Evolutionary conservation across 1,140 invertebrate species (phyloP).

Genomic region (Tetramorium parvispinum): DNA sequence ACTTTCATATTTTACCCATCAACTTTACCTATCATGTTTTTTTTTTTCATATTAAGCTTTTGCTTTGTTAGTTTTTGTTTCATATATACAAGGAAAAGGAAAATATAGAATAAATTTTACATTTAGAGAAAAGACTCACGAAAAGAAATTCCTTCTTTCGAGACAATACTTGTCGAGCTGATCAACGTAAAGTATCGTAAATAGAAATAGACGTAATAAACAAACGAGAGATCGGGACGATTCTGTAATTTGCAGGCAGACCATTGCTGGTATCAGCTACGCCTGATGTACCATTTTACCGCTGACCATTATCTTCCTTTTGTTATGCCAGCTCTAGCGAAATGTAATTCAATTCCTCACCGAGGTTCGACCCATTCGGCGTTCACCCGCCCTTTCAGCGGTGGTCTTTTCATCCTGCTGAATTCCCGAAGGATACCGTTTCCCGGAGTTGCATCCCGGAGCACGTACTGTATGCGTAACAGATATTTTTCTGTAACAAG

Average conservation of each 20-base stretch:
- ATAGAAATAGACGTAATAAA: conserved; percentile 38
- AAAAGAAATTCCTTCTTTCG: not conserved
- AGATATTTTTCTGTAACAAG: conserved; percentile 23
- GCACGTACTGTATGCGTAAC: conserved; percentile 45
- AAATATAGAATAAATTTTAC: not conserved
- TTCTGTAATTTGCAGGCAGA: conserved; percentile 26
- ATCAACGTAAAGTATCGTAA: conserved; percentile 11
- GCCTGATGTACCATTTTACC: conserved; percentile 26
- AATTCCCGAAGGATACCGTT: not conserved
- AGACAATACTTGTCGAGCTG: not conserved
- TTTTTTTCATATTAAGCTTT: not conserved
- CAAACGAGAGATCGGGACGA: not conserved
- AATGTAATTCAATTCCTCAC: conserved; percentile 60
- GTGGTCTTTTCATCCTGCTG: not conserved
- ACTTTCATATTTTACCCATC: not conserved
- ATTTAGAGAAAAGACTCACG: not conserved
- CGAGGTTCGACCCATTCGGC: conserved; percentile 15
- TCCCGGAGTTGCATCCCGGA: not conserved
- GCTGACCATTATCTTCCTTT: conserved; percentile 57
- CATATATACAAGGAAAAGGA: not conserved
- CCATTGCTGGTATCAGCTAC: not conserved
- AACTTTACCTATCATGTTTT: not conserved
- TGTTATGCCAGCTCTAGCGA: conserved; percentile 39
- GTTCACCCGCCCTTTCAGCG: conserved; percentile 17
- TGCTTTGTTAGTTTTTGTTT: not conserved